Base-by-base conservation (phyloP, 1,140 invertebrate species). In the Tetramorium simillimum region DNA sequence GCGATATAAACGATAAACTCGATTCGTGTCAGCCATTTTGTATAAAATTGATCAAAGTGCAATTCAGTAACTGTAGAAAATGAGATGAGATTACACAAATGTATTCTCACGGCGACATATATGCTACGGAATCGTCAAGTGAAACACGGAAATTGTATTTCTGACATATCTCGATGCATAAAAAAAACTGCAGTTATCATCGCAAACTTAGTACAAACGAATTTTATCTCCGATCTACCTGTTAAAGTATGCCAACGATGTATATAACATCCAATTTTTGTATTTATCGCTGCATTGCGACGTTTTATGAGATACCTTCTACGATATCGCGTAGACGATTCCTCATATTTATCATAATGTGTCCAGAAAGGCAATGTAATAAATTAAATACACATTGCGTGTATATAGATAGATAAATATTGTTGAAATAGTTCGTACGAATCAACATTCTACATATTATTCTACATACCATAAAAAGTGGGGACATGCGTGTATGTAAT, bases 191-290 rank as follows among this genome's bases (percentile, higher is more conserved):
- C 62, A 56, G 37, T 69, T 53, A 53, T 67, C 24, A 63, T 33
- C 18, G 14, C 10, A 65, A 78, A 53, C 2, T 51, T 40, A 80
- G 77, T 69, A 81, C 62, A 81, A 69, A 70, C 24, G 33, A 43
- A n/a, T 46, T 46, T 81, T 69, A 80, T 24, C 49, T 6, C 10
- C n/a, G 28, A 53, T 62, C 21, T 80, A 65, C 24, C n/a, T 81
- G 10, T 81, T 81, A 43, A 69, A 67, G 14, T 67, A 81, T 69
- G 33, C 18, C 46, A 67, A 37, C 12, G 0, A 53, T 81, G 33
- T 69, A 81, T n/a, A 81, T 81, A 69, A 63, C n/a, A 18, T 81
- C 51, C 43, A 24, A 80, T 67, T 80, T 80, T 80, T 67, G 2
- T 37, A 81, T 69, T 3, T 67, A 53, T 67, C 58, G 43, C 5